These are phyloP conservation scores for Orthosia gothica DNA, from an alignment of 2,888 invertebrate genomes.

Conservation along the genomic window DNA sequence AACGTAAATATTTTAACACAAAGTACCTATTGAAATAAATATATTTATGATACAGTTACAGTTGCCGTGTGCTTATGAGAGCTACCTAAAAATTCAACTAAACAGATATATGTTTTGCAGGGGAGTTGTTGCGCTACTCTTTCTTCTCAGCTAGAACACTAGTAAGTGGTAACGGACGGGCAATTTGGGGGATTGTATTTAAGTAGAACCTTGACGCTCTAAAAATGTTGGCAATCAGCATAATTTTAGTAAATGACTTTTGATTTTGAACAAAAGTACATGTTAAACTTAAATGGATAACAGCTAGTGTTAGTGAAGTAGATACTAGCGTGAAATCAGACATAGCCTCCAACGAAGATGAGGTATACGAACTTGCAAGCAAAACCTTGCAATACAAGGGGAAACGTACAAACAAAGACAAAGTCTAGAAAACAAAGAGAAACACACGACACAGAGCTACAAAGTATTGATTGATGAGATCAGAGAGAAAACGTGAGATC, in stretches of 20 bases:
- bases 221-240: no score
- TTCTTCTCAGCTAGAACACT: no score
- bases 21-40: neutral
- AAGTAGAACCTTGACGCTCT: no score
- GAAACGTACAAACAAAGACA: neutral
- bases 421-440: neutral
- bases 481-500: constrained; percentile 43
- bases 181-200: no score
- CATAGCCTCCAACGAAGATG: neutral
- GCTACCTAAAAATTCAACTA: neutral
- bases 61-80: neutral
- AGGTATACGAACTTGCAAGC: neutral
- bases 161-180: no score
- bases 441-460: neutral
- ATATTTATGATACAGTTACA: neutral
- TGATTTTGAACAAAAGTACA: neutral
- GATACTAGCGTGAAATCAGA: neutral
- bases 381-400: neutral
- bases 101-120: no score
- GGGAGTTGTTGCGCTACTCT: no score
- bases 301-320: neutral
- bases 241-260: no score
- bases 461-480: constrained; percentile 14
- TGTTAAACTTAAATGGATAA: neutral
- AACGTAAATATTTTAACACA: neutral